These are phyloP conservation scores for Zelostemma sp. DNA, from an alignment of 1,140 invertebrate genomes.

Conservation along the genomic window DNA sequence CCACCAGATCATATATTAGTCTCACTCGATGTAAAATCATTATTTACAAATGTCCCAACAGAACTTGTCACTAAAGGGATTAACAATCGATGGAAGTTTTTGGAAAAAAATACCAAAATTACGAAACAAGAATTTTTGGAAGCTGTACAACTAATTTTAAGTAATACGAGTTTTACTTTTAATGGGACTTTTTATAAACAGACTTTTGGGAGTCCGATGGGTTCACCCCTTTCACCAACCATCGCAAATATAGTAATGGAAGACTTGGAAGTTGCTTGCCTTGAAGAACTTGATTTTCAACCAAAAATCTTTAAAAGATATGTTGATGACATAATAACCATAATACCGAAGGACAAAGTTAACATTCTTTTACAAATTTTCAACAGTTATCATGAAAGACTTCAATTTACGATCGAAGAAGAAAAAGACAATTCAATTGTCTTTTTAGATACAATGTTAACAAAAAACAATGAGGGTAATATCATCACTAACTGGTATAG, in stretches of 20 bases:
- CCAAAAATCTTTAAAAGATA: conserved; percentile 6
- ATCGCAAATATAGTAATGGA: conserved; percentile 35
- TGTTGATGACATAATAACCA: conserved; percentile 10
- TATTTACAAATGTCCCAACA: conserved; percentile 9
- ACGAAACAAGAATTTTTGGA: background rate
- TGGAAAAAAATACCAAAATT: background rate
- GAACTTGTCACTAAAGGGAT: conserved; percentile 7
- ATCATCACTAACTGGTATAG: conserved; percentile 23
- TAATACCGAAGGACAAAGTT: conserved; percentile 8
- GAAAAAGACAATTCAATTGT: conserved; percentile 4
- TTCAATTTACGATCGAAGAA: conserved; percentile 13
- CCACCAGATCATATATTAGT: background rate
- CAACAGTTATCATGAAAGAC: conserved; percentile 16
- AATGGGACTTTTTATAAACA: conserved; percentile 11
- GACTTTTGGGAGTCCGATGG: conserved; percentile 15
- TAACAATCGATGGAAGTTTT: background rate
- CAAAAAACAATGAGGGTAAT: background rate
- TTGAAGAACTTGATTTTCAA: conserved; percentile 15
- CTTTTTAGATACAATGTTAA: background rate
- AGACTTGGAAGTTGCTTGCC: conserved; percentile 34
- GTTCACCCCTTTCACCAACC: conserved; percentile 10
- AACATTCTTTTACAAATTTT: conserved; percentile 1
- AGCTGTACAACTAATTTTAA: conserved; percentile 2
- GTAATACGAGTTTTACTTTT: conserved; percentile 8
- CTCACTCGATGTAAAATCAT: conserved; percentile 6